These are phyloP conservation scores for Anolis carolinensis DNA, from an alignment of 2,113 vertebrate species.

Conservation along the genomic window DNA sequence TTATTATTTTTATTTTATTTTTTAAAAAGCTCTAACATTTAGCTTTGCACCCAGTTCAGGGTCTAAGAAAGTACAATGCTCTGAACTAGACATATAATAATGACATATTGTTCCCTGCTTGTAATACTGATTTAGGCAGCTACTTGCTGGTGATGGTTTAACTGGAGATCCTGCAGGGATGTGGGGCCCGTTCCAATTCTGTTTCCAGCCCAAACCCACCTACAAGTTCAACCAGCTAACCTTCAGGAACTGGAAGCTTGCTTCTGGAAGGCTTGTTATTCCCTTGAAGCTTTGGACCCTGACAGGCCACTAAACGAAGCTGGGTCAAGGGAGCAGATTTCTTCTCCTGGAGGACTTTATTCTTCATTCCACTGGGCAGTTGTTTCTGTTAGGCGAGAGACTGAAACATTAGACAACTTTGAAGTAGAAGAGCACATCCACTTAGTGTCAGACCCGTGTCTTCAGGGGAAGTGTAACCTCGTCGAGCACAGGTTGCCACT, in stretches of 20 bases:
- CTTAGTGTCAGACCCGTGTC: too few relatives aligned
- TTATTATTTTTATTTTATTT: too few relatives aligned
- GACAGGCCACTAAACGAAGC: fast-evolving
- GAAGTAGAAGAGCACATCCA: neutral
- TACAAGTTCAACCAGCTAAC: conserved; percentile 12
- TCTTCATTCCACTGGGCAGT: neutral
- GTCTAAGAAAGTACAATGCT: neutral
- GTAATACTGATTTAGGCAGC: too few relatives aligned
- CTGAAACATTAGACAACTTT: neutral
- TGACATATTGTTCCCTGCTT: neutral
- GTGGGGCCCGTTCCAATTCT: neutral
- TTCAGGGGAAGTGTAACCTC: too few relatives aligned
- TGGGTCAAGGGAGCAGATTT: too few relatives aligned
- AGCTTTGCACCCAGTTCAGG: neutral
- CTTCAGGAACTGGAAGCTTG: neutral
- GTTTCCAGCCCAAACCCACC: too few relatives aligned
- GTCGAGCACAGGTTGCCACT: too few relatives aligned
- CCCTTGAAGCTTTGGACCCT: neutral
- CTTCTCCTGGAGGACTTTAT: fast-evolving
- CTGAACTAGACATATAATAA: neutral
- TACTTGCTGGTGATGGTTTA: too few relatives aligned
- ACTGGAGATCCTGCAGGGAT: too few relatives aligned
- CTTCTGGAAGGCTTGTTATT: neutral
- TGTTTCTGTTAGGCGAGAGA: neutral
- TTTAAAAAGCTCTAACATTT: neutral